phyloP scores from a whole-genome alignment of 2,888 invertebrate genomes.

The Polymixis flavicincta region DNA sequence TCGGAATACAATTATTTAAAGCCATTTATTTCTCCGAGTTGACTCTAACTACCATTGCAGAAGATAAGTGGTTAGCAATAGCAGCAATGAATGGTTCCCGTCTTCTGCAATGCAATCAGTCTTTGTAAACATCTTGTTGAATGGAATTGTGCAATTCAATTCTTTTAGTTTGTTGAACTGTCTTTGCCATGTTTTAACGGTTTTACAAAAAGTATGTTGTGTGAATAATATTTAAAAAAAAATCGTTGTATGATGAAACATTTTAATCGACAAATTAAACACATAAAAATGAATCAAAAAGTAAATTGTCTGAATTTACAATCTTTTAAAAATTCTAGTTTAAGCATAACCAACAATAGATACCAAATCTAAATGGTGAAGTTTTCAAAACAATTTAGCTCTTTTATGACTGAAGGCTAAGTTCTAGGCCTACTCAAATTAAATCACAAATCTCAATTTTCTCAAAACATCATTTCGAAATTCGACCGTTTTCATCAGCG shows the following conservation, averaged over 20 bases:
- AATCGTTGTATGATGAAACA: background rate
- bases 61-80: constrained; percentile 55
- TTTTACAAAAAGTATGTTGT: background rate
- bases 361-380: no score
- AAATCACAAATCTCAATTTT: background rate
- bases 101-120: constrained; percentile 37
- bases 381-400: background rate
- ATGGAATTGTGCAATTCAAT: constrained; percentile 1
- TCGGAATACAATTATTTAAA: constrained; percentile 56
- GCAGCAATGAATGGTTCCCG: constrained; percentile 35
- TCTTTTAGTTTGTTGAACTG: background rate
- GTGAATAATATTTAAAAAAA: background rate
- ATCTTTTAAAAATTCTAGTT: background rate
- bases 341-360: no score
- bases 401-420: background rate
- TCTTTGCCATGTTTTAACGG: background rate
- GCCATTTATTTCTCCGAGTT: constrained; percentile 48
- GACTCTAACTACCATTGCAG: constrained; percentile 52
- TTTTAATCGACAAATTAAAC: background rate
- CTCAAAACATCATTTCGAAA: background rate
- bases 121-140: constrained; percentile 43
- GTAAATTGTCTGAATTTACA: background rate
- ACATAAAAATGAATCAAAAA: background rate
- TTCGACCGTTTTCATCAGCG: background rate
- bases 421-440: background rate